Evolutionary conservation across 1,140 invertebrate genomes (phyloP).

Genomic region (Homarus americanus): DNA sequence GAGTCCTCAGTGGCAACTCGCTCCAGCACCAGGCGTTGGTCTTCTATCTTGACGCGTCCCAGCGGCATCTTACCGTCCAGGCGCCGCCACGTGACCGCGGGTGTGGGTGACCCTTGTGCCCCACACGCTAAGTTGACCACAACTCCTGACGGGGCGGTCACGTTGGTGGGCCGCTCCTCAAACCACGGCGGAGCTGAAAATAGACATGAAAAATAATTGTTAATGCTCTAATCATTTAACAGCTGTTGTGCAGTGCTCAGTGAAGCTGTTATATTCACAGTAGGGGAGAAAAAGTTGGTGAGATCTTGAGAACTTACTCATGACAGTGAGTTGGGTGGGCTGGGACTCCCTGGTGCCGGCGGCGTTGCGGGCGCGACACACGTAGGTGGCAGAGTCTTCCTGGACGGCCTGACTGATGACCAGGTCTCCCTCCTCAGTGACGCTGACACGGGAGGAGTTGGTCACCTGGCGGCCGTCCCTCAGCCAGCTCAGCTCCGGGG

Average conservation of each 20-base stretch:
- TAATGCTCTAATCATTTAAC: not conserved
- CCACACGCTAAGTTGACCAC: constrained; percentile 32
- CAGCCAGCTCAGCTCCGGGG: constrained; percentile 29
- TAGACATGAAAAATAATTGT: not conserved
- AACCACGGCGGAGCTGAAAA: constrained; percentile 40
- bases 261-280: no score
- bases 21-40: constrained; percentile 14
- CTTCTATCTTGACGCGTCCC: constrained; percentile 23
- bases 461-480: constrained; percentile 33
- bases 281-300: not conserved
- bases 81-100: constrained; percentile 40
- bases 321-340: constrained; percentile 77
- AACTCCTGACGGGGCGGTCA: constrained; percentile 32
- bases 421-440: constrained; percentile 36
- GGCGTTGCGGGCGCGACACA: constrained; percentile 78
- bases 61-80: constrained; percentile 48
- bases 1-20: constrained; percentile 24
- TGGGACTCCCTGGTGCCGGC: constrained; percentile 77
- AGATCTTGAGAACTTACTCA: constrained; percentile 75
- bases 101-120: constrained; percentile 14
- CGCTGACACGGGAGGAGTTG: constrained; percentile 19
- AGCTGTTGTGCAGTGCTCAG: not conserved
- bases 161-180: constrained; percentile 45
- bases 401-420: constrained; percentile 34
- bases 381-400: constrained; percentile 74